These are phyloP conservation scores for Thermophis baileyi DNA, from an alignment of 2,113 vertebrate genomes.

Conservation along the genomic window DNA sequence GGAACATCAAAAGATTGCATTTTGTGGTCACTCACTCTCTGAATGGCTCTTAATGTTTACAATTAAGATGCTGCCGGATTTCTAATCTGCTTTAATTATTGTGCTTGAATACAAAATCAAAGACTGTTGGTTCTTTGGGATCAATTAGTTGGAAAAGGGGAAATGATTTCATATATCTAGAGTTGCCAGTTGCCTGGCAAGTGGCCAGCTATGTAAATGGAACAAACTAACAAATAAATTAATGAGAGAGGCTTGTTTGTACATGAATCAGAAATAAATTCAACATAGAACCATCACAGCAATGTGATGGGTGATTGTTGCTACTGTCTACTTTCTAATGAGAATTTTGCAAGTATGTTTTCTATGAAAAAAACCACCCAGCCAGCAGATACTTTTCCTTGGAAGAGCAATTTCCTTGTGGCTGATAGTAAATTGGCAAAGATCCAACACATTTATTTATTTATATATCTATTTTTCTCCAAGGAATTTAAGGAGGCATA, in stretches of 20 bases:
- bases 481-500: neutral
- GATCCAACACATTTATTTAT: neutral
- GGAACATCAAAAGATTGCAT: neutral
- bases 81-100: neutral
- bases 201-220: neutral
- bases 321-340: neutral
- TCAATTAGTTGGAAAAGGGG: neutral
- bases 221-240: neutral
- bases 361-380: neutral
- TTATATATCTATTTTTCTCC: neutral
- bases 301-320: neutral
- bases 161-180: neutral
- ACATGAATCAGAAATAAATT: neutral
- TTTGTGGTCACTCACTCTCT: neutral
- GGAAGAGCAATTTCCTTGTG: neutral
- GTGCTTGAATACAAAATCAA: neutral
- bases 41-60: neutral
- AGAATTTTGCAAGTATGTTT: neutral
- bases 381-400: neutral
- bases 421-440: neutral
- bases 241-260: neutral
- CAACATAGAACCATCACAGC: neutral
- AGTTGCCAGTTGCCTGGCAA: neutral
- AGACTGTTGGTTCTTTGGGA: neutral
- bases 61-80: neutral